Percentiles rank a stretch among this genome's conserved stretches.
phyloP scores from a whole-genome alignment of 2,888 invertebrate species.

The Hyalella azteca region DNA sequence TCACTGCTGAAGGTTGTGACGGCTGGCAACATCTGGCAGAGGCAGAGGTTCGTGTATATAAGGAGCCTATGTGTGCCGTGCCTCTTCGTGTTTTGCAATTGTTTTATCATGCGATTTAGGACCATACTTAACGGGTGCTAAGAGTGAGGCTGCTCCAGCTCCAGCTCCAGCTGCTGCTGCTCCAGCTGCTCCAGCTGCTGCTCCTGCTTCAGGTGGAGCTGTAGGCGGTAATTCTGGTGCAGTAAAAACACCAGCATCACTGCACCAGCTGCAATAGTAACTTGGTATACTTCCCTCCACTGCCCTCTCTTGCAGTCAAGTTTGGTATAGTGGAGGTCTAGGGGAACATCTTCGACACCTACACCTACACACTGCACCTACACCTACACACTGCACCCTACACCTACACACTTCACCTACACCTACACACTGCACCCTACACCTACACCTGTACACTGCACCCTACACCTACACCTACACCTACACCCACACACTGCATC shows the following conservation, averaged over 20 bases:
- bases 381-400: not conserved
- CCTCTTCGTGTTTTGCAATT: not conserved
- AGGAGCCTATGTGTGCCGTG: not conserved
- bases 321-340: slow-evolving; percentile 57
- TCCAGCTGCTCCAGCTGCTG: not conserved
- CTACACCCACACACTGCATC: not conserved
- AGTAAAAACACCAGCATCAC: not conserved
- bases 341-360: slow-evolving; percentile 50
- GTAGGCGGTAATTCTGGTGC: not conserved
- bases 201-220: slow-evolving; percentile 3
- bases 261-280: not conserved
- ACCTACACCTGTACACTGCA: slow-evolving; percentile 40
- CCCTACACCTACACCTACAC: not conserved
- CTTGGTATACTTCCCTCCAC: not conserved
- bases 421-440: not conserved
- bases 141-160: not conserved
- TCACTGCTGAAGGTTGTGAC: too few relatives aligned
- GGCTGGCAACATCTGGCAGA: too few relatives aligned
- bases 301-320: slow-evolving; percentile 51
- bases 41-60: not conserved
- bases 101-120: slow-evolving; percentile 19
- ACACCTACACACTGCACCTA: slow-evolving; percentile 41
- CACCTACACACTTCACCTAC: not conserved
- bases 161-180: not conserved
- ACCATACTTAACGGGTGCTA: slow-evolving; percentile 30